Evolutionary conservation across 2,888 invertebrate genomes (phyloP), one percentile per base, ranked within the genome.

Genomic region (Coelinius sp.): DNA sequence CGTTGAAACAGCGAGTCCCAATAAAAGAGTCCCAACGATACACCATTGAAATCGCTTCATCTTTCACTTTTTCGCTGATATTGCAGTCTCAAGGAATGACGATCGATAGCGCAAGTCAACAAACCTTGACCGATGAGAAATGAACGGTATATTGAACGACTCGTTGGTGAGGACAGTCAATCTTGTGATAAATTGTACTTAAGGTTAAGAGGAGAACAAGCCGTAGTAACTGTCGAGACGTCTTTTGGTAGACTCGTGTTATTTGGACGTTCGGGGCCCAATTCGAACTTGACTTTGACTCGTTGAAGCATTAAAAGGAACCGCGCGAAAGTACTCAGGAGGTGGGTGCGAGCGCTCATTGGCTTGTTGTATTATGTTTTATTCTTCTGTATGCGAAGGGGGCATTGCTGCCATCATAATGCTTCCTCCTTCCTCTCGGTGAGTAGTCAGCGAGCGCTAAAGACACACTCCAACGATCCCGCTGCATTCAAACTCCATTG

Each of bases 201-300:
- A 49, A 1, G 14, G 5, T 17, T 1, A 44, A 14, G 24, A 66
- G 49, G 12, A 25, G 31, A 27, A 25, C 64, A 14, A 31, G 14
- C 17, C 22, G 41, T 27, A 44, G 8, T n/a, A 14, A 31, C 2
- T 4, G 14, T 24, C n/a, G 24, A 35, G 14, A 44, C n/a, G n/a
- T 27, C 10, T 24, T 35, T 31, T 41, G 5, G 27, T 20, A 10
- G n/a, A 22, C 17, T 25, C 52, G 41, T 62, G 66, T 46, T 67
- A 52, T 71, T 59, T 59, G 71, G 66, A 10, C 62, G 24, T 53
- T 22, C 67, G 27, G 67, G 35, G 67, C 17, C 62, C 71, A 71
- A 71, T 63, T 71, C 35, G 25, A 52, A 67, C 67, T 62, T 62
- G 31, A 62, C 62, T 62, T 68, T 69, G 46, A 49, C 67, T 27